A percentile compares a stretch with the other conserved stretches of the same genome.
Evolutionary conservation across 2,888 invertebrate genomes (phyloP).

Genomic region (Phragmatobia fuliginosa): DNA sequence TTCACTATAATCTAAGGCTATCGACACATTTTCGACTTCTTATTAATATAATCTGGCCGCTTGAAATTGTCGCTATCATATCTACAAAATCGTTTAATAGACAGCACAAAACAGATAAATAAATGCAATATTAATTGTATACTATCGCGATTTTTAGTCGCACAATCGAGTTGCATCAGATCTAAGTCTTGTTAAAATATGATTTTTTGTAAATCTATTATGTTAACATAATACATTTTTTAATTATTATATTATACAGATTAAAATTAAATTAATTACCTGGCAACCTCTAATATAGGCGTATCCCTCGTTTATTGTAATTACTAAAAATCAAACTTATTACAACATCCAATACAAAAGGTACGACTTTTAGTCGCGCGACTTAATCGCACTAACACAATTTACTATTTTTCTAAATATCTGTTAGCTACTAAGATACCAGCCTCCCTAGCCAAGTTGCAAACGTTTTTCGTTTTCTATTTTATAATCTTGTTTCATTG

Average conservation of each 20-base stretch:
- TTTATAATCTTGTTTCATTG: too few species aligned
- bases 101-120: slow-evolving; percentile 24
- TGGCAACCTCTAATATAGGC: too few species aligned
- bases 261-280: too few species aligned
- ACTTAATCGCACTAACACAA: slow-evolving; percentile 14
- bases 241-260: too few species aligned
- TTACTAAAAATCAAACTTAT: too few species aligned
- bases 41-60: not conserved
- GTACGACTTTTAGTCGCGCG: slow-evolving; percentile 14
- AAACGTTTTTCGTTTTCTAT: too few species aligned
- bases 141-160: slow-evolving; percentile 17
- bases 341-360: not conserved
- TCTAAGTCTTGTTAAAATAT: not conserved
- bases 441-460: too few species aligned
- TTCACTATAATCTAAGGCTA: slow-evolving; percentile 13
- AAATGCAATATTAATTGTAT: slow-evolving; percentile 36
- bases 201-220: too few species aligned
- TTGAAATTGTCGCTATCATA: not conserved
- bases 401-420: slow-evolving; percentile 7
- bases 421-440: not conserved
- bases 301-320: too few species aligned
- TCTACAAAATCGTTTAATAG: not conserved
- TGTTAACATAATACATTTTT: too few species aligned
- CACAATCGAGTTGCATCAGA: slow-evolving; percentile 8
- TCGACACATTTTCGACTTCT: slow-evolving; percentile 2